Conservation (phyloP, 2,113 vertebrate genomes). For the Ammospiza nelsoni region DNA sequence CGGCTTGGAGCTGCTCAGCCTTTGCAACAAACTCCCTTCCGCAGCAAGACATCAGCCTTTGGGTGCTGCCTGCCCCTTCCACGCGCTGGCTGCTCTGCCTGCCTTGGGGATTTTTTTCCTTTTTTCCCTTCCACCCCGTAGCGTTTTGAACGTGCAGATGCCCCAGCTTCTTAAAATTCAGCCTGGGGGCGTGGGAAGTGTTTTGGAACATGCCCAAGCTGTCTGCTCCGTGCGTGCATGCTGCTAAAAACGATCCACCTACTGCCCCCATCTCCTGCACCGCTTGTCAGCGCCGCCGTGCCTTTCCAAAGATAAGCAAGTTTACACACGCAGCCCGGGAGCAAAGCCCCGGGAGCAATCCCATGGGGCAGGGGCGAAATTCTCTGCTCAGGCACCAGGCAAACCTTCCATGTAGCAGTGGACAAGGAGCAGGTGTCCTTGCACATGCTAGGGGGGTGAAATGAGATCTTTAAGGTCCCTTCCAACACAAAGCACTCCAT, state of each 20-base stretch:
- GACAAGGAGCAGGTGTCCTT: neutral
- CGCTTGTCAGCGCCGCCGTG: neutral
- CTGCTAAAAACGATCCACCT: constrained; percentile 55
- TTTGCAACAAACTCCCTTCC: constrained; percentile 27
- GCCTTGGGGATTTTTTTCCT: constrained; percentile 25
- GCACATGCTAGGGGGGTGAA: neutral
- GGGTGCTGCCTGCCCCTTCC: constrained; percentile 46
- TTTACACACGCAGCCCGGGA: neutral
- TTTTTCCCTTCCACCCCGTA: neutral
- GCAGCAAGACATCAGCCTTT: constrained; percentile 19
- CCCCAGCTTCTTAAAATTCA: constrained; percentile 64
- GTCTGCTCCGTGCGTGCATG: constrained; percentile 33
- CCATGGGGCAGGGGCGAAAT: fast-evolving
- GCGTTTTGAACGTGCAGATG: constrained; percentile 59
- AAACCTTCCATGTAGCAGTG: neutral
- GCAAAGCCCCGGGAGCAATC: neutral
- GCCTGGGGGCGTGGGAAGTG: constrained; percentile 52
- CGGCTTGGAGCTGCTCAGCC: neutral
- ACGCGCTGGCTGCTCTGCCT: constrained; percentile 10
- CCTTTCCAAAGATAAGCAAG: constrained; percentile 35
- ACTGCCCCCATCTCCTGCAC: constrained; percentile 30
- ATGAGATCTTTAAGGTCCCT: neutral
- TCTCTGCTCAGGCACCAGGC: neutral
- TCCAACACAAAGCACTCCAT: neutral
- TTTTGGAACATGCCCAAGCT: constrained; percentile 69